Evolutionary conservation across 2,888 invertebrate species (phyloP), one percentile per base, ranked within the genome.

Genomic region (Tachina fera): DNA sequence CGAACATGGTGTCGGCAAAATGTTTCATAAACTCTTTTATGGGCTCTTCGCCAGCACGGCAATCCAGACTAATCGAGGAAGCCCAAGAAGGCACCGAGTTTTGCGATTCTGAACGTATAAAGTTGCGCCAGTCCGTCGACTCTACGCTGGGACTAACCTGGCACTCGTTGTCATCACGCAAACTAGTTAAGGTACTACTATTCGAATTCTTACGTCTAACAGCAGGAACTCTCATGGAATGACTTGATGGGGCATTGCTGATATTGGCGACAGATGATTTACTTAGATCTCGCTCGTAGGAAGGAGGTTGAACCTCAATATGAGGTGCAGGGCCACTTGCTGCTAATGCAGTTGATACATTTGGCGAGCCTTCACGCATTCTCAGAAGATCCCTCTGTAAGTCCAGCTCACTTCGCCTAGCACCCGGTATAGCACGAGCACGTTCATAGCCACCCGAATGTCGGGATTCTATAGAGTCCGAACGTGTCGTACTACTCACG

Each of bases 11-110:
- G 49, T 94, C 94, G 5, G 95, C 95, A 90, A 96, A 96, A 65
- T 92, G 92, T 88, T 95, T 94, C 95, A 96, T 96, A 88, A 95
- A 96, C 85, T 95, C 94, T 79, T 94, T 94, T 1, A 94, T 94
- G 1, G 93, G 93, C 87, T 94, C 93, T 88, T 95, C 95, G 9
- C 94, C 93, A 72, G 94, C 94, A 87, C 95, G 95, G 41, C 92
- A 92, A 84, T 95, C 95, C 61, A 94, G 93, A 61, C 95, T 95
- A 58, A 95, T 93, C 84, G 94, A 95, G 11, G 95, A 95, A 11
- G 94, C 94, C 94, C 94, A 95, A 1, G 95, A 95, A 85, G 95
- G 95, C 75, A 95, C 94, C 0, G 95, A 95, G 68, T 94, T 94
- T 83, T 95, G 95, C 1, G 95, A 95, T 78, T 94, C 95, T 16